These are phyloP conservation scores for Ceratina japonica DNA, from an alignment of 1,140 invertebrate genomes.

Conservation along the genomic window DNA sequence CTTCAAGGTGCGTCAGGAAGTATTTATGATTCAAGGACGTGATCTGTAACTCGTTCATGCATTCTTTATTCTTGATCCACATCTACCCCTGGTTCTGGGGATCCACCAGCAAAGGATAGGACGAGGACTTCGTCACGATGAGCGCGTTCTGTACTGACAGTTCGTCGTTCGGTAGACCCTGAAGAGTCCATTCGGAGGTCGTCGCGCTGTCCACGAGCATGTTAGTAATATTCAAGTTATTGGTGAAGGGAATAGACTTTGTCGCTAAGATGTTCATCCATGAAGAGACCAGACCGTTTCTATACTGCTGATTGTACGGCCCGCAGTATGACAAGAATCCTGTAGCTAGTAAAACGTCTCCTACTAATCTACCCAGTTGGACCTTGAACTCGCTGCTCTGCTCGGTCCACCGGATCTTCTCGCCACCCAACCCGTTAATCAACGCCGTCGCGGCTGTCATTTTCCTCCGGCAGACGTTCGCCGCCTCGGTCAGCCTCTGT, in stretches of 20 bases:
- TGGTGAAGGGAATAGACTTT: constrained; percentile 91
- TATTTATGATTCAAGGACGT: constrained; percentile 98
- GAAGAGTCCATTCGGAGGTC: constrained; percentile 96
- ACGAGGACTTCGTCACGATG: constrained; percentile 96
- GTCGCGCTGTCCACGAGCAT: constrained; percentile 94
- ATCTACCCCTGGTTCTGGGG: constrained; percentile 98
- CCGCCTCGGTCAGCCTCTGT: constrained; percentile 93
- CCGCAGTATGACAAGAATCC: constrained; percentile 98
- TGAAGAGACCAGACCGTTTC: constrained; percentile 87
- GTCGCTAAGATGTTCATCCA: constrained; percentile 94
- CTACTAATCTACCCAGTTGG: constrained; percentile 93
- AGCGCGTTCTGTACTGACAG: constrained; percentile 97
- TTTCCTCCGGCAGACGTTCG: constrained; percentile 94
- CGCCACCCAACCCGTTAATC: constrained; percentile 95
- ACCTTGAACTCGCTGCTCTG: constrained; percentile 97
- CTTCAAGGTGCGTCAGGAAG: constrained; percentile 96
- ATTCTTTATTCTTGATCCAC: constrained; percentile 98
- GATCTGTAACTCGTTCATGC: constrained; percentile 93
- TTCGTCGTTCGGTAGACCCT: constrained; percentile 97
- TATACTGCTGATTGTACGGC: constrained; percentile 97
- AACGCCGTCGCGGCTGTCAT: constrained; percentile 97
- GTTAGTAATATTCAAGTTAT: constrained; percentile 91
- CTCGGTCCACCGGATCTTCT: constrained; percentile 97
- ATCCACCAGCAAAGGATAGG: constrained; percentile 96
- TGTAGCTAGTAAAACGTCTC: constrained; percentile 94